Evolutionary conservation across 2,113 vertebrate genomes (phyloP).

Genomic region (Fukomys damarensis): DNA sequence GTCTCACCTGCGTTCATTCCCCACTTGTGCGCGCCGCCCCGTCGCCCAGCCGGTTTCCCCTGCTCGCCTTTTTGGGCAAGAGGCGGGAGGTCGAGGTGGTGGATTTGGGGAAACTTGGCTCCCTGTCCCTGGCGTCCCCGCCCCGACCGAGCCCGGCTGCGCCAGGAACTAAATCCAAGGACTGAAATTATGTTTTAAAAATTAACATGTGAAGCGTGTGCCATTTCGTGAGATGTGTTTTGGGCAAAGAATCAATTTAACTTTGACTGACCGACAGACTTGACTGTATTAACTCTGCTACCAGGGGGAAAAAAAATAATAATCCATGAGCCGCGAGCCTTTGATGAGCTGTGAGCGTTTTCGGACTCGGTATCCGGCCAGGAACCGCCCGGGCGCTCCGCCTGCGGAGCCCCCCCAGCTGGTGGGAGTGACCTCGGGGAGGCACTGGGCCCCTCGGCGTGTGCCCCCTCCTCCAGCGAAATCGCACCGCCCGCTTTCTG

Average conservation of each 20-base stretch:
- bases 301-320: conserved; percentile 34
- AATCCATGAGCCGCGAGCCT: conserved; percentile 63
- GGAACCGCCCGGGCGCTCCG: neutral
- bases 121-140: neutral
- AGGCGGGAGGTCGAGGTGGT: neutral
- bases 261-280: conserved; percentile 77
- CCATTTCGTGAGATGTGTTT: conserved; percentile 80
- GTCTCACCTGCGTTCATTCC: neutral
- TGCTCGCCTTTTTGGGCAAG: too few relatives aligned
- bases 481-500: conserved; percentile 5
- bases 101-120: neutral
- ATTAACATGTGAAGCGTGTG: conserved; percentile 79
- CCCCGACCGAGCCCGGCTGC: neutral
- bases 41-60: too few relatives aligned
- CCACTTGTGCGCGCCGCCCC: too few relatives aligned
- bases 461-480: conserved; percentile 73
- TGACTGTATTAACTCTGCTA: conserved; percentile 72
- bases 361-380: conserved; percentile 52
- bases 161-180: neutral
- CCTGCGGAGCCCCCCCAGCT: neutral
- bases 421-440: neutral
- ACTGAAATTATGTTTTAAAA: conserved; percentile 64
- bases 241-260: conserved; percentile 83
- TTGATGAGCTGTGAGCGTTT: conserved; percentile 35
- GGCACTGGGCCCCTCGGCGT: neutral